phyloP scores from a whole-genome alignment of 2,888 invertebrate genomes.

The Dolichomitus sp. region DNA sequence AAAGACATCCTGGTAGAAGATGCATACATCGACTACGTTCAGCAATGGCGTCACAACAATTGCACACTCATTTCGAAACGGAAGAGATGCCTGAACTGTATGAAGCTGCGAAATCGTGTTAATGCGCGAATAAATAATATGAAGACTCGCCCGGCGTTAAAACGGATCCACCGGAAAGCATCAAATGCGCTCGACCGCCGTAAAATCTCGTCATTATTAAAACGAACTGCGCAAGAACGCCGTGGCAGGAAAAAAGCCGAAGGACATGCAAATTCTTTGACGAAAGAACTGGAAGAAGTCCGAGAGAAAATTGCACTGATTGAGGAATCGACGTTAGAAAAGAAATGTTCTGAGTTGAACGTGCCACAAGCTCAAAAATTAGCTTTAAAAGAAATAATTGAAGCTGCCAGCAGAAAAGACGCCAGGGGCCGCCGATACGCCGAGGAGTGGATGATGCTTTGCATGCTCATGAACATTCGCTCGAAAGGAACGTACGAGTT shows the following conservation, averaged over 20 bases:
- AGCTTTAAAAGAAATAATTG: background rate
- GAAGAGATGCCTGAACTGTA: constrained; percentile 28
- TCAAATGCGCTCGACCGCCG: constrained; percentile 21
- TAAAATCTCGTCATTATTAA: background rate
- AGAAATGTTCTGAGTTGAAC: constrained; percentile 4
- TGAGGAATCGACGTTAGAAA: constrained; percentile 17
- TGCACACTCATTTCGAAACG: background rate
- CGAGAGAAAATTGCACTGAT: constrained; percentile 27
- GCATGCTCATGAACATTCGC: constrained; percentile 46
- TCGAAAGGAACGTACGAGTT: constrained; percentile 37
- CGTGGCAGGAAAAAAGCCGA: constrained; percentile 4
- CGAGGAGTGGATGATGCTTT: constrained; percentile 51
- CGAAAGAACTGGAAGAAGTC: background rate
- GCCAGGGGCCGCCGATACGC: constrained; percentile 22
- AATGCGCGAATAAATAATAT: constrained; percentile 6
- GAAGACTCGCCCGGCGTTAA: constrained; percentile 1
- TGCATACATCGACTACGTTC: constrained; percentile 19
- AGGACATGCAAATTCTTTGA: constrained; percentile 1
- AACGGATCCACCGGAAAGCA: background rate
- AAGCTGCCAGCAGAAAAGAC: constrained; percentile 3
- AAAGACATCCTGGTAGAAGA: constrained; percentile 1
- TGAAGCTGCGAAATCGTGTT: constrained; percentile 4
- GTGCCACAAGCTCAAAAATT: constrained; percentile 11
- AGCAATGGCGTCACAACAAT: constrained; percentile 22
- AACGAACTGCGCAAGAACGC: constrained; percentile 9